These are phyloP conservation scores for Mohoua ochrocephala DNA, from an alignment of 2,113 vertebrate genomes.

Conservation along the genomic window DNA sequence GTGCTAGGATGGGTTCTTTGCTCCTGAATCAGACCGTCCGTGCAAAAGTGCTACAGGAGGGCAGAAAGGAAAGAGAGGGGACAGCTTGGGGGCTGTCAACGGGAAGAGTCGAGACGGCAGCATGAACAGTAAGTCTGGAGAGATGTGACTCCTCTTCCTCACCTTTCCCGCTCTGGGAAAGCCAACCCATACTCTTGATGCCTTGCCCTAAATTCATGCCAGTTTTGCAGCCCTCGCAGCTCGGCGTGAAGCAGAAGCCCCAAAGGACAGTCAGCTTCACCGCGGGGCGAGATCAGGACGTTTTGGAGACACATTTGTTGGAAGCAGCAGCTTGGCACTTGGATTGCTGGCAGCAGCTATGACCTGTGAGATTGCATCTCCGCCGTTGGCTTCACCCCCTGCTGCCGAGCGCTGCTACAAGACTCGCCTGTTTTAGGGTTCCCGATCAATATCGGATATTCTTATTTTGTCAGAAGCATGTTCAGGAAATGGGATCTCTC, in stretches of 20 bases:
- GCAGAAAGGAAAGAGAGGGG: not conserved
- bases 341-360: conserved; percentile 61
- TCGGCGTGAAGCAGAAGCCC: not conserved
- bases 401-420: not conserved
- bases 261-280: not conserved
- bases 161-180: not conserved
- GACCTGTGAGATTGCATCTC: conserved; percentile 61
- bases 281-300: not conserved
- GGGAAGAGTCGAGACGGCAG: not conserved
- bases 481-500: conserved; percentile 53
- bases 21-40: not conserved
- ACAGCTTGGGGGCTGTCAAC: not conserved
- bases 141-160: not conserved
- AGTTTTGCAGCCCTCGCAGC: conserved; percentile 9
- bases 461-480: not conserved
- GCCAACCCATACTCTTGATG: not conserved
- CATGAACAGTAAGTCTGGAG: not conserved
- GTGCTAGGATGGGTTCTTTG: not conserved
- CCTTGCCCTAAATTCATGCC: not conserved
- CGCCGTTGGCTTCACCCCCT: conserved; percentile 35
- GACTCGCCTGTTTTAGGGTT: conserved; percentile 15
- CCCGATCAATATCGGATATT: conserved; percentile 12
- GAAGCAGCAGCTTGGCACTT: conserved; percentile 43
- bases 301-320: conserved; percentile 51
- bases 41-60: not conserved